phyloP scores from a whole-genome alignment of 2,113 vertebrate genomes.

The Paralichthys olivaceus region DNA sequence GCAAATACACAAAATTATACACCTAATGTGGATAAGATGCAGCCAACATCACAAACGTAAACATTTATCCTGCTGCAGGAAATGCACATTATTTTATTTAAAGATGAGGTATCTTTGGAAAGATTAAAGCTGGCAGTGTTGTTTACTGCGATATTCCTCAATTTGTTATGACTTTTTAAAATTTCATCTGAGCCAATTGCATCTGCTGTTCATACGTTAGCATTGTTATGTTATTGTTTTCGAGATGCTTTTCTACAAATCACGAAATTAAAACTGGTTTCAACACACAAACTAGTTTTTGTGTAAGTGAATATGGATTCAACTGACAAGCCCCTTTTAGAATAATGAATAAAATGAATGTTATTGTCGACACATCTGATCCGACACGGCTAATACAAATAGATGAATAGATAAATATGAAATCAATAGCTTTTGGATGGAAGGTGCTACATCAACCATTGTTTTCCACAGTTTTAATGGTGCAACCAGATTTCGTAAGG shows the following conservation, averaged over 20 bases:
- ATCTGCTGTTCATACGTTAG: conserved; percentile 8
- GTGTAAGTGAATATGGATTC: neutral
- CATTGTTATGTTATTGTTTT: neutral
- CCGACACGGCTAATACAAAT: no score
- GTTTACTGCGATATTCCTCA: neutral
- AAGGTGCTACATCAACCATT: no score
- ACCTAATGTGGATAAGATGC: conserved; percentile 35
- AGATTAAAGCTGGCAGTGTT: conserved; percentile 4
- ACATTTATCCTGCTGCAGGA: conserved; percentile 19
- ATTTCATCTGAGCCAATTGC: neutral
- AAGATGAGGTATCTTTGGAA: conserved; percentile 28
- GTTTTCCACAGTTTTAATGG: no score
- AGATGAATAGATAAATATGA: no score
- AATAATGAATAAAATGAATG: neutral
- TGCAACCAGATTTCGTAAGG: no score
- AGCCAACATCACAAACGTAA: conserved; percentile 24
- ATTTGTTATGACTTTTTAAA: conserved; percentile 15
- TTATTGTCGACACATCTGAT: neutral
- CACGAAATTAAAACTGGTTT: neutral
- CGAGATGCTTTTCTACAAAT: neutral
- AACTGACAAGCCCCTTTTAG: neutral
- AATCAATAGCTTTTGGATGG: no score
- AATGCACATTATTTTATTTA: conserved; percentile 52
- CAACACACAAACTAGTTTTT: neutral
- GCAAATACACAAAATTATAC: conserved; percentile 32